Evolutionary conservation across 2,113 vertebrate species (phyloP).

Genomic region (Peromyscus leucopus): DNA sequence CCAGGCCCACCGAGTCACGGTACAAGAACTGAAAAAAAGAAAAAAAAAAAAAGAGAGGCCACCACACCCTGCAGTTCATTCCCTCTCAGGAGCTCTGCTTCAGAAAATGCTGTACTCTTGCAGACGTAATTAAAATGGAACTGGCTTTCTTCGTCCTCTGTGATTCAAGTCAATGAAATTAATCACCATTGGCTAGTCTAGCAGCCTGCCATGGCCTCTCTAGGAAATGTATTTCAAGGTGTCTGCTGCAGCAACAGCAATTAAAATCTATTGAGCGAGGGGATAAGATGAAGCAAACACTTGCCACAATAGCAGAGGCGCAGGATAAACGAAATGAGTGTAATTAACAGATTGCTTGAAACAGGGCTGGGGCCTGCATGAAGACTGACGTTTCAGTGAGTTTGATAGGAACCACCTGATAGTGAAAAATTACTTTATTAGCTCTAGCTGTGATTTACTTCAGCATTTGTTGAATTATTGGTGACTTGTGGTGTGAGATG

Average conservation of each 20-base stretch:
- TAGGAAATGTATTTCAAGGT: conserved; percentile 64
- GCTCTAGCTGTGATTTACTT: conserved; percentile 53
- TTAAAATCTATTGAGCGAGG: conserved; percentile 68
- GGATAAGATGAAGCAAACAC: conserved; percentile 59
- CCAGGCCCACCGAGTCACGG: background rate
- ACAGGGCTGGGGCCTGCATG: background rate
- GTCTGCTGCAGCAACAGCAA: conserved; percentile 70
- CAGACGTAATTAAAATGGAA: conserved; percentile 72
- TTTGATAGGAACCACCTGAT: conserved; percentile 6
- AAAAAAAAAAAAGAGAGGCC: conserved; percentile 33
- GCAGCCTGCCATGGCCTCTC: conserved; percentile 81
- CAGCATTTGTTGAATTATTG: conserved; percentile 55
- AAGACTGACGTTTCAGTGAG: conserved; percentile 28
- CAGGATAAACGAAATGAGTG: conserved; percentile 37
- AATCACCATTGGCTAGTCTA: conserved; percentile 70
- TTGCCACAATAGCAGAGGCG: background rate
- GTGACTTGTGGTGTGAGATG: background rate
- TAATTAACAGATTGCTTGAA: conserved; percentile 67
- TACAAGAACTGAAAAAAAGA: background rate
- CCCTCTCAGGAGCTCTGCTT: conserved; percentile 69
- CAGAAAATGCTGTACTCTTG: conserved; percentile 30
- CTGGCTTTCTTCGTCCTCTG: conserved; percentile 32
- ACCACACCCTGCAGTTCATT: background rate
- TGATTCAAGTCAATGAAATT: conserved; percentile 71
- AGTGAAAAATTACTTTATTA: conserved; percentile 62